These are phyloP conservation scores for Petrocephalus sullivani DNA, from an alignment of 2,797 vertebrate species.

Conservation along the genomic window DNA sequence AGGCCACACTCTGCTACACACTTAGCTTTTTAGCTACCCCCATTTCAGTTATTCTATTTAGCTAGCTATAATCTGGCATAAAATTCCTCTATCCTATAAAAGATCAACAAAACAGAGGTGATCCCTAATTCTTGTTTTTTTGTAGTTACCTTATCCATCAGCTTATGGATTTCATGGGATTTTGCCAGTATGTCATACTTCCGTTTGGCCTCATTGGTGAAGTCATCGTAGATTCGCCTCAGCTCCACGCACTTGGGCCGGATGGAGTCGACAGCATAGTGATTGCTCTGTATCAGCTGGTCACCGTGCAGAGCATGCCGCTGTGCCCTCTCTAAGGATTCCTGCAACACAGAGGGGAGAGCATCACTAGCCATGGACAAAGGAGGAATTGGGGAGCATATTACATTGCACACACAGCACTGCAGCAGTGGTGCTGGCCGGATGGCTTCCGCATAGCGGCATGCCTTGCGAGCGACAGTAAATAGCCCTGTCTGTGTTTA, in stretches of 20 bases:
- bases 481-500: too few species aligned
- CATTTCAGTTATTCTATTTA: neutral
- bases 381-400: neutral
- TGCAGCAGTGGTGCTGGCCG: neutral
- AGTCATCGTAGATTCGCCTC: slow-evolving; percentile 81
- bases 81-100: neutral
- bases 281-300: slow-evolving; percentile 88
- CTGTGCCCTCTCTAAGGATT: slow-evolving; percentile 79
- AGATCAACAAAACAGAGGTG: neutral
- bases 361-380: neutral
- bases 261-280: slow-evolving; percentile 86
- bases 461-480: too few species aligned
- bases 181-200: slow-evolving; percentile 77
- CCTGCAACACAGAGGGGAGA: slow-evolving; percentile 52
- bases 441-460: too few species aligned
- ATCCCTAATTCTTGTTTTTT: neutral
- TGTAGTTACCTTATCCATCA: slow-evolving; percentile 76
- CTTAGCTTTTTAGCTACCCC: neutral
- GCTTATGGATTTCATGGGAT: slow-evolving; percentile 77
- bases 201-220: slow-evolving; percentile 84
- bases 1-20: neutral
- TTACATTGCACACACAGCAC: neutral
- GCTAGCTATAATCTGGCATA: neutral
- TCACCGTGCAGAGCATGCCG: slow-evolving; percentile 79
- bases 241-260: slow-evolving; percentile 88